Percentiles rank a stretch among this genome's conserved stretches.
These are phyloP conservation scores for Oncorhynchus tshawytscha DNA, from an alignment of 2,113 vertebrate species.

Conservation along the genomic window DNA sequence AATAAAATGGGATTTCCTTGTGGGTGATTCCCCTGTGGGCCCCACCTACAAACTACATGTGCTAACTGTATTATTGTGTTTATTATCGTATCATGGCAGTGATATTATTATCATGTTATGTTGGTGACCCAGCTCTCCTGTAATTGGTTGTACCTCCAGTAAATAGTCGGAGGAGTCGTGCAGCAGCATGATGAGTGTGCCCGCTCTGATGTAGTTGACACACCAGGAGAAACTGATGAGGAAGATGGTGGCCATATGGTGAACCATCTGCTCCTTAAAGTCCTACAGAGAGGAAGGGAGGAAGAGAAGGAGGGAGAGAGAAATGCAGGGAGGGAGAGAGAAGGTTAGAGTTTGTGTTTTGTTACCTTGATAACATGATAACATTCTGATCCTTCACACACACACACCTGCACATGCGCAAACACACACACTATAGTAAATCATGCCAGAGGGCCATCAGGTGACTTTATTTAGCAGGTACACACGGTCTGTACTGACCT, in stretches of 20 bases:
- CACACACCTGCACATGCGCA: neutral
- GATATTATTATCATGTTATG: neutral
- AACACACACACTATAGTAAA: neutral
- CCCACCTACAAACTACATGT: neutral
- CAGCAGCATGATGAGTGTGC: conserved; percentile 91
- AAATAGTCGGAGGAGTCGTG: conserved; percentile 91
- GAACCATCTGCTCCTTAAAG: conserved; percentile 93
- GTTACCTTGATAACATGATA: neutral
- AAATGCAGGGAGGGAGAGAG: neutral
- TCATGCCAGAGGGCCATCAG: too few relatives aligned
- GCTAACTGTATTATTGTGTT: neutral
- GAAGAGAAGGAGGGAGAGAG: neutral
- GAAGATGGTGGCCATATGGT: conserved; percentile 92
- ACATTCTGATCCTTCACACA: neutral
- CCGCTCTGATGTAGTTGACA: conserved; percentile 89
- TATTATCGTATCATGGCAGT: too few relatives aligned
- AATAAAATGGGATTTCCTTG: neutral
- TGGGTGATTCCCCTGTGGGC: too few relatives aligned
- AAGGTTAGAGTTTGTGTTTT: neutral
- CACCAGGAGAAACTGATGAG: conserved; percentile 98
- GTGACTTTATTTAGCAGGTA: too few relatives aligned
- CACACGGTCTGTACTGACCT: too few relatives aligned
- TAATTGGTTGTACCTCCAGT: conserved; percentile 79
- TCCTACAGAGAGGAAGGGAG: conserved; percentile 70
- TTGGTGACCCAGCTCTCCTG: neutral